These are phyloP conservation scores for Diabrotica balteata DNA, from an alignment of 2,888 invertebrate species.

Conservation along the genomic window DNA sequence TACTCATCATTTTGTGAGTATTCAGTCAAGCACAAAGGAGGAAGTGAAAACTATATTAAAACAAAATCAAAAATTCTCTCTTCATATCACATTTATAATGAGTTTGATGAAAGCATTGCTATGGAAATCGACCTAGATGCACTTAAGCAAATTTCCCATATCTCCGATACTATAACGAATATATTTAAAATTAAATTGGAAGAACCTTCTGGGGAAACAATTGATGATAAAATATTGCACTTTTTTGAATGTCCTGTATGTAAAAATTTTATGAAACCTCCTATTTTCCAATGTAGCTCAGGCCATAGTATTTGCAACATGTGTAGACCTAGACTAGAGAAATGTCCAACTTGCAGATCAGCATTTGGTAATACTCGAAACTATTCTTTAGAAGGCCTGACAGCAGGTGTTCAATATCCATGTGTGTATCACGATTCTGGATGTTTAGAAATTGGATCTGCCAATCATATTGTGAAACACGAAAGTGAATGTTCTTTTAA, in stretches of 20 bases:
- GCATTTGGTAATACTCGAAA: constrained; percentile 52
- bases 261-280: constrained; percentile 53
- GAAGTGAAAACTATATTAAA: constrained; percentile 48
- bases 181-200: constrained; percentile 44
- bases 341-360: constrained; percentile 53
- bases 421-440: constrained; percentile 51
- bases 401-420: constrained; percentile 49
- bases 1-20: constrained; percentile 45
- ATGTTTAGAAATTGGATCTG: constrained; percentile 45
- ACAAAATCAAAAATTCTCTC: constrained; percentile 47
- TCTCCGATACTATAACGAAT: constrained; percentile 44
- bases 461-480: constrained; percentile 44
- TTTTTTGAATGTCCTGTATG: constrained; percentile 55
- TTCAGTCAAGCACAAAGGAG: constrained; percentile 50
- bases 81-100: constrained; percentile 39
- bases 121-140: constrained; percentile 47
- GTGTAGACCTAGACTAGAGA: constrained; percentile 50
- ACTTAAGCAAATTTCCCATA: constrained; percentile 46
- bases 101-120: constrained; percentile 41
- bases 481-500: constrained; percentile 48
- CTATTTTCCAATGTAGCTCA: constrained; percentile 53
- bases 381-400: constrained; percentile 52
- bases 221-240: constrained; percentile 50
- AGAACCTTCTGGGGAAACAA: constrained; percentile 36
- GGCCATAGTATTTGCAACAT: constrained; percentile 54